These are phyloP conservation scores for Polymixis lichenea DNA, from an alignment of 2,888 invertebrate species.

Conservation along the genomic window DNA sequence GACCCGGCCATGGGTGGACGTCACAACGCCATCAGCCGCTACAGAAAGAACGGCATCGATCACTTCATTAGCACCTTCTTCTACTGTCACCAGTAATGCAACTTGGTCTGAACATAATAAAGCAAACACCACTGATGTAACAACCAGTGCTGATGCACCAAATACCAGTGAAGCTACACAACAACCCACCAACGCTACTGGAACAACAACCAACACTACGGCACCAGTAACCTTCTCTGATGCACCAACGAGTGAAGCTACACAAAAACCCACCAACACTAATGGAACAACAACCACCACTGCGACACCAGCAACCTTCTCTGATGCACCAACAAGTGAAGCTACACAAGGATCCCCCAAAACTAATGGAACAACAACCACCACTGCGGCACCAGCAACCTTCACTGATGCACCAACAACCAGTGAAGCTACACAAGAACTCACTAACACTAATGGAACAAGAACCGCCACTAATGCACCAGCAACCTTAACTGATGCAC, in stretches of 20 bases:
- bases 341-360: neutral
- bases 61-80: neutral
- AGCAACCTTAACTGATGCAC: neutral
- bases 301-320: neutral
- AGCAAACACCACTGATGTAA: neutral
- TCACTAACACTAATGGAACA: neutral
- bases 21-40: neutral
- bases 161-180: neutral
- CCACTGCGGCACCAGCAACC: neutral
- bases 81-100: neutral
- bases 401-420: neutral
- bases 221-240: neutral
- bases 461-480: neutral
- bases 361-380: neutral
- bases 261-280: neutral
- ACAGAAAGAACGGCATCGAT: neutral
- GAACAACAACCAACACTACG: neutral
- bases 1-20: constrained; percentile 5
- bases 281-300: neutral
- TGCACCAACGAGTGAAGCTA: neutral
- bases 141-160: neutral
- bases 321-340: neutral
- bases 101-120: neutral
- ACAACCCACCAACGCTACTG: neutral
- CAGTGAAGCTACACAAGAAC: neutral